These are phyloP conservation scores for Zapus hudsonius DNA, from an alignment of 2,113 vertebrate species.

Conservation along the genomic window DNA sequence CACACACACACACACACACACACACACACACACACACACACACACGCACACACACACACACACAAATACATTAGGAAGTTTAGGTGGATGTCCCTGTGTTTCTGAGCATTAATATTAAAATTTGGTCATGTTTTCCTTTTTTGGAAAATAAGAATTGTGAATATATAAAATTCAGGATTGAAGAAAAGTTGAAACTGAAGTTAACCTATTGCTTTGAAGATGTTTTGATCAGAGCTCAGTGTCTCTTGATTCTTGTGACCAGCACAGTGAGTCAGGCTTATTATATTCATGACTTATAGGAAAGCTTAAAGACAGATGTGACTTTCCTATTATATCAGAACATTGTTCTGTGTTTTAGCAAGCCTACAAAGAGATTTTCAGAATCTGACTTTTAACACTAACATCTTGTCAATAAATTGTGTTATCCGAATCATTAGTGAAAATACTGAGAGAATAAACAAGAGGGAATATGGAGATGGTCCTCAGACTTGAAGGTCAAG, in stretches of 20 bases:
- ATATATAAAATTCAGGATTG: background rate
- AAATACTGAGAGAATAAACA: slow-evolving; percentile 31
- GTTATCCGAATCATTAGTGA: slow-evolving; percentile 24
- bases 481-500: slow-evolving; percentile 42
- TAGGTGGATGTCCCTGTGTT: background rate
- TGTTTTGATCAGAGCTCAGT: slow-evolving; percentile 18
- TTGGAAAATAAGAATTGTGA: slow-evolving; percentile 1
- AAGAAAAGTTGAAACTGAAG: slow-evolving; percentile 13
- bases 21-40: too few species aligned
- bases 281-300: slow-evolving; percentile 18
- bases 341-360: background rate
- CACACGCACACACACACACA: too few species aligned
- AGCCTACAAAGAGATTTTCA: background rate
- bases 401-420: slow-evolving; percentile 3
- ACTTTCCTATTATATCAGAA: slow-evolving; percentile 29
- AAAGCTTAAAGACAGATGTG: slow-evolving; percentile 24
- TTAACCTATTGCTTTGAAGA: background rate
- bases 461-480: background rate
- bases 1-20: too few species aligned
- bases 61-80: background rate
- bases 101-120: background rate
- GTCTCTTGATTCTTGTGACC: background rate
- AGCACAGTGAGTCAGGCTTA: background rate
- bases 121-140: slow-evolving; percentile 25
- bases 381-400: slow-evolving; percentile 17